Conservation (phyloP, 2,113 vertebrate species). For the Poeciliopsis turrubarensis region DNA sequence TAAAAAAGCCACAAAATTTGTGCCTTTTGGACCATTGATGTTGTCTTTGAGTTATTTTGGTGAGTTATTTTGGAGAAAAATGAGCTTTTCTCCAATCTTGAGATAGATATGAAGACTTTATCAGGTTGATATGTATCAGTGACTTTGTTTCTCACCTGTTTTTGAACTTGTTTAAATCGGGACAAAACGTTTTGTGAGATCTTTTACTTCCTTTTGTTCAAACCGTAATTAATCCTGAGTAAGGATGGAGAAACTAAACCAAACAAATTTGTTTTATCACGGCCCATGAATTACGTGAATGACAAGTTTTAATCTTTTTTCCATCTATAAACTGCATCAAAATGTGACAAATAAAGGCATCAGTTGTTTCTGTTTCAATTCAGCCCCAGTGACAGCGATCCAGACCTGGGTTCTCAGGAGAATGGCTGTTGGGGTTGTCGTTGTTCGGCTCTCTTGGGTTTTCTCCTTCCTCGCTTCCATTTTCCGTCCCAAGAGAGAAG, state of each 20-base stretch:
- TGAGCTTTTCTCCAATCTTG: no score
- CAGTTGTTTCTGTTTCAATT: no score
- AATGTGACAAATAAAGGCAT: background rate
- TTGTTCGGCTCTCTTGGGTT: conserved; percentile 75
- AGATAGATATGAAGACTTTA: no score
- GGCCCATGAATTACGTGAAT: no score
- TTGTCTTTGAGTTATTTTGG: no score
- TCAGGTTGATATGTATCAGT: no score
- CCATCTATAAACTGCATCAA: background rate
- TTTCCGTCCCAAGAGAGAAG: conserved; percentile 84
- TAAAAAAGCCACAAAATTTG: no score
- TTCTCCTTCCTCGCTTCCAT: conserved; percentile 83
- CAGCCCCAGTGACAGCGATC: conserved; percentile 16
- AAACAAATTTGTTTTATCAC: background rate
- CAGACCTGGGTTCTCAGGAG: conserved; percentile 85
- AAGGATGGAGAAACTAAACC: background rate
- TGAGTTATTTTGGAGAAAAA: no score
- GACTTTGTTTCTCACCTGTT: no score
- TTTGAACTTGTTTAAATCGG: no score
- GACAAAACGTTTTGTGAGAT: background rate
- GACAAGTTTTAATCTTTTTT: background rate
- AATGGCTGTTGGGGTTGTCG: conserved; percentile 86
- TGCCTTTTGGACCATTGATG: no score
- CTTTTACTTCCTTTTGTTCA: background rate
- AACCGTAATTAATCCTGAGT: background rate